Percentiles rank a stretch among this genome's conserved stretches.
Conservation (phyloP, 2,888 invertebrate genomes). For the Venusia cambrica region DNA sequence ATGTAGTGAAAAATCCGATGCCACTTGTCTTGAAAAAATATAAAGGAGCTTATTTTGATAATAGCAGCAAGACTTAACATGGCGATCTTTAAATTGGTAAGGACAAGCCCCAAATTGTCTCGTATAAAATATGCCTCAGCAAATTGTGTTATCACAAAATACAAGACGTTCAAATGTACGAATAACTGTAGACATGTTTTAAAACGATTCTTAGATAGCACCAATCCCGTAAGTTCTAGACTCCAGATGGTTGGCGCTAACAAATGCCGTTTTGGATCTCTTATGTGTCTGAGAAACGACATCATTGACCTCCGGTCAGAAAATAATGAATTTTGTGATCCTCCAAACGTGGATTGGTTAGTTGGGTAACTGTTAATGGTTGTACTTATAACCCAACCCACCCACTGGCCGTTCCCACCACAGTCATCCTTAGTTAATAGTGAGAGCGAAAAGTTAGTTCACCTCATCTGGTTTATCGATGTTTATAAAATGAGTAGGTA, state of each 20-base stretch:
- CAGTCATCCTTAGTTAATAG: no score
- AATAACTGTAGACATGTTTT: slow-evolving; percentile 39
- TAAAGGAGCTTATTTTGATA: slow-evolving; percentile 53
- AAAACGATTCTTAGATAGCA: slow-evolving; percentile 48
- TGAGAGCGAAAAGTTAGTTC: no score
- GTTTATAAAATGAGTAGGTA: no score
- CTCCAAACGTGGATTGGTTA: no score
- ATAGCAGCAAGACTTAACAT: slow-evolving; percentile 63
- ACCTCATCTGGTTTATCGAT: no score
- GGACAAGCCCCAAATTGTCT: slow-evolving; percentile 52
- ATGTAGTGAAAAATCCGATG: slow-evolving; percentile 53
- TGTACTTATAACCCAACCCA: no score
- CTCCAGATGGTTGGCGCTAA: slow-evolving; percentile 65
- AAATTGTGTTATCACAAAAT: slow-evolving; percentile 59
- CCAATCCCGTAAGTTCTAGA: slow-evolving; percentile 45
- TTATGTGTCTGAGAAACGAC: slow-evolving; percentile 40
- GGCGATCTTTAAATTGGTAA: slow-evolving; percentile 64
- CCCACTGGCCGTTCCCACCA: neutral
- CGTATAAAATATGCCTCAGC: slow-evolving; percentile 57
- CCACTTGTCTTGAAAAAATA: slow-evolving; percentile 60
- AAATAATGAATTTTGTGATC: no score
- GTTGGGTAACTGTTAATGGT: no score
- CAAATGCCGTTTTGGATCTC: slow-evolving; percentile 49
- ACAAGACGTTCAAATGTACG: slow-evolving; percentile 45
- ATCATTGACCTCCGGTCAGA: no score